A percentile compares a stretch with the other conserved stretches of the same genome.
Conservation (phyloP, 2,797 vertebrate species). For the Jordanella pulchra region DNA sequence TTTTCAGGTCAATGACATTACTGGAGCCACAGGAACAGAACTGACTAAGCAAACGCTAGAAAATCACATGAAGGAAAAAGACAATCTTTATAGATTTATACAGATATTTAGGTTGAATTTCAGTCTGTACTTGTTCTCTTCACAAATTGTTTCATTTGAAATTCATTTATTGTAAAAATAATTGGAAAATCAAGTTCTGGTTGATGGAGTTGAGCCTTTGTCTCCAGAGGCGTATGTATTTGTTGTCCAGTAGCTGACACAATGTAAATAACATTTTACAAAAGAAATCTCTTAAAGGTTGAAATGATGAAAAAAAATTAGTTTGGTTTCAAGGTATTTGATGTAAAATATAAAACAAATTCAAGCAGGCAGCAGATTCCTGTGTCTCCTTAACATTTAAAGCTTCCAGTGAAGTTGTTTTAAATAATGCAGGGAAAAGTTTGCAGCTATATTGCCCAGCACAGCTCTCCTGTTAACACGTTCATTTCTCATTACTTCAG, state of each 20-base stretch:
- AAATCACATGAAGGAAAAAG: not conserved
- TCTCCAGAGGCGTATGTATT: not conserved
- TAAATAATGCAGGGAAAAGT: constrained; percentile 1
- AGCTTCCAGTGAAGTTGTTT: constrained; percentile 1
- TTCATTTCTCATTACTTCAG: not conserved
- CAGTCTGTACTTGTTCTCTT: not conserved
- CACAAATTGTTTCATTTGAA: not conserved
- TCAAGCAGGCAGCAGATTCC: constrained; percentile 12
- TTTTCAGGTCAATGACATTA: not conserved
- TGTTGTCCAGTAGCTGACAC: not conserved
- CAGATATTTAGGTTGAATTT: not conserved
- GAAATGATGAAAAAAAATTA: not conserved
- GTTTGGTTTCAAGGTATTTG: constrained; percentile 22
- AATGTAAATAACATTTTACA: not conserved
- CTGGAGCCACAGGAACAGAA: not conserved
- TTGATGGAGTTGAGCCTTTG: not conserved
- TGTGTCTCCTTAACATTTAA: constrained; percentile 4
- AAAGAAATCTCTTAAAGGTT: not conserved
- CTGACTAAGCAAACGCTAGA: not conserved
- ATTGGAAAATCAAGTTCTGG: no score
- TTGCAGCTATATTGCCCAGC: not conserved
- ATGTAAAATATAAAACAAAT: constrained; percentile 38
- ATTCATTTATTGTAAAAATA: not conserved
- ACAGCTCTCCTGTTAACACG: not conserved
- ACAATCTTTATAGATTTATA: not conserved